Evolutionary conservation across 2,113 vertebrate genomes (phyloP).

Genomic region (Marmota monax): DNA sequence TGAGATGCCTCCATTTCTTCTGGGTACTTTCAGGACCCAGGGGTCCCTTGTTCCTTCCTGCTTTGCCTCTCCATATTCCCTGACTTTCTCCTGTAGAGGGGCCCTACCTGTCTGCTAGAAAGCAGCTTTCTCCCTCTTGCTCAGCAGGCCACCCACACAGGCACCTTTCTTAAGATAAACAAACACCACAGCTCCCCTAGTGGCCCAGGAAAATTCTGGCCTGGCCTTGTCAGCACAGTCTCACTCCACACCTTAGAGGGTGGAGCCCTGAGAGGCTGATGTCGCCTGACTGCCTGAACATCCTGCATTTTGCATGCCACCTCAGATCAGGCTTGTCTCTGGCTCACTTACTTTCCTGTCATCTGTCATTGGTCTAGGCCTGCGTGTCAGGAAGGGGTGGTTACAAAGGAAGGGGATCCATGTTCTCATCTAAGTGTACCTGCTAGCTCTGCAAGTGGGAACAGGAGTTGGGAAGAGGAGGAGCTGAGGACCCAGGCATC

Average conservation of each 20-base stretch:
- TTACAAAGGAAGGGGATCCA: neutral
- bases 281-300: neutral
- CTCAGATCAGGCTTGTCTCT: neutral
- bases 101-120: constrained; percentile 14
- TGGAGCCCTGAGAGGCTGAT: neutral
- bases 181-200: constrained; percentile 55
- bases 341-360: neutral
- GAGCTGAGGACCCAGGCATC: neutral
- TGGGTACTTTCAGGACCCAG: neutral
- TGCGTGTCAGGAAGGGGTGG: neutral
- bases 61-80: neutral
- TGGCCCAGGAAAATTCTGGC: constrained; percentile 31
- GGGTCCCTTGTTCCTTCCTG: neutral
- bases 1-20: neutral
- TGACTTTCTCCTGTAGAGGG: neutral
- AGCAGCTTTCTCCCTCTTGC: neutral
- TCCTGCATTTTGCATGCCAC: neutral
- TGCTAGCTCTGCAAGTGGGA: neutral
- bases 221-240: neutral
- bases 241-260: neutral
- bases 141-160: neutral
- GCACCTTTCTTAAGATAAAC: constrained; percentile 40
- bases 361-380: neutral
- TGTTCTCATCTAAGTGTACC: neutral
- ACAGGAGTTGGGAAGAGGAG: neutral